Conservation (phyloP, 2,888 invertebrate species). For the Carpatolechia fugitivella region DNA sequence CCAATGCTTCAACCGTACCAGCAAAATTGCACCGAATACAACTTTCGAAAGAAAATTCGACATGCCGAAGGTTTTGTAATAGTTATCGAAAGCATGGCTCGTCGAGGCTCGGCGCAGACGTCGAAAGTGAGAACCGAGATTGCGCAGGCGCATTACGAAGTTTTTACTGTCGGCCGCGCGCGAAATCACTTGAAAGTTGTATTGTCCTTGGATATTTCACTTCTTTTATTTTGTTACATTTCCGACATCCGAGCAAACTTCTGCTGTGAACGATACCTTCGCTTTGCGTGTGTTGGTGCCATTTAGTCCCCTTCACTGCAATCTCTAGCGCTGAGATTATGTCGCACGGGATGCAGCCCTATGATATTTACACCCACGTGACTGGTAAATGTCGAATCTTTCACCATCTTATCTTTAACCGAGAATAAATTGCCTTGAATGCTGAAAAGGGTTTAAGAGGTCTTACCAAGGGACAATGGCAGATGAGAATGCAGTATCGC, state of each 20-base stretch:
- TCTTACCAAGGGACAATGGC: slow-evolving; percentile 50
- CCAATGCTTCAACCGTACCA: slow-evolving; percentile 21
- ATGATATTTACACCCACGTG: slow-evolving; percentile 25
- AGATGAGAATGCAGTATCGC: slow-evolving; percentile 49
- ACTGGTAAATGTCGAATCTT: slow-evolving; percentile 24
- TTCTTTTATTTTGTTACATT: slow-evolving; percentile 73
- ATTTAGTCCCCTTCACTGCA: slow-evolving; percentile 61
- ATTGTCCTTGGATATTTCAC: slow-evolving; percentile 78
- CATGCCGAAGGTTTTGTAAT: slow-evolving; percentile 69
- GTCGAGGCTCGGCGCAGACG: slow-evolving; percentile 60
- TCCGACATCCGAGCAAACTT: slow-evolving; percentile 70
- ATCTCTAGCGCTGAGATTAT: slow-evolving; percentile 40
- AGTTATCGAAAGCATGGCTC: slow-evolving; percentile 68
- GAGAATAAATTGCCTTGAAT: background rate
- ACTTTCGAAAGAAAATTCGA: slow-evolving; percentile 72
- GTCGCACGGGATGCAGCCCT: slow-evolving; percentile 32
- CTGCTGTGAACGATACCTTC: slow-evolving; percentile 57
- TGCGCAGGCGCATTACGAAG: slow-evolving; percentile 76
- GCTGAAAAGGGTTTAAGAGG: background rate
- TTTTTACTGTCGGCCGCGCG: slow-evolving; percentile 77
- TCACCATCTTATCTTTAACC: slow-evolving; percentile 3
- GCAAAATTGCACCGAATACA: slow-evolving; percentile 46
- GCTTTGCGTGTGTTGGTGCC: slow-evolving; percentile 50
- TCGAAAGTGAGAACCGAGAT: slow-evolving; percentile 75
- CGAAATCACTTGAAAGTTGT: slow-evolving; percentile 79